These are phyloP conservation scores for Drosophila nasuta DNA, from an alignment of 1,140 invertebrate genomes.

Conservation along the genomic window DNA sequence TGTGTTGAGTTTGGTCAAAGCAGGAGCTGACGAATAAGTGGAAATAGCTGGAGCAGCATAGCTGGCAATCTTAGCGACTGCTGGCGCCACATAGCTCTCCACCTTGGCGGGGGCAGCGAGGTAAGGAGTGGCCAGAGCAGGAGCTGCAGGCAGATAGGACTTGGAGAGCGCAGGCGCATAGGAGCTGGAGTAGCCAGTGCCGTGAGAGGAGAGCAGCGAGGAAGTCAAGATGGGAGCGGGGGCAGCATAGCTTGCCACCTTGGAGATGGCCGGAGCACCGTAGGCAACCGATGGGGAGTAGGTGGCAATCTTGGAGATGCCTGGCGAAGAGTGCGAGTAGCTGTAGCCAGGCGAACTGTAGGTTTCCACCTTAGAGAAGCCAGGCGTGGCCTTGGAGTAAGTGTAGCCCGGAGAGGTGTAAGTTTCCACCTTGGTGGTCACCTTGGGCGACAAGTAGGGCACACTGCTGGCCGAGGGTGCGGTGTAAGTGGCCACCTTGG, in stretches of 20 bases:
- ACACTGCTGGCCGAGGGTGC: constrained; percentile 40
- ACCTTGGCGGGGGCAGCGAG: constrained; percentile 41
- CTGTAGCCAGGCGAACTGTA: constrained; percentile 67
- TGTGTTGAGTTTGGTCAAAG: constrained; percentile 36
- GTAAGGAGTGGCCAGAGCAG: constrained; percentile 32
- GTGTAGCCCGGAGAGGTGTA: constrained; percentile 68
- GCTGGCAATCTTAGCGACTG: constrained; percentile 41
- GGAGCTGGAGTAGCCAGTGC: constrained; percentile 55
- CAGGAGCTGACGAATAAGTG: constrained; percentile 40
- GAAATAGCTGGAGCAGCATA: constrained; percentile 57
- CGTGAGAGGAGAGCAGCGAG: constrained; percentile 55
- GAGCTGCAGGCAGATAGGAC: constrained; percentile 60
- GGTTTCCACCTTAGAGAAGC: constrained; percentile 72
- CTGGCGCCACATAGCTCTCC: constrained; percentile 37
- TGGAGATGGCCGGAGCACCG: constrained; percentile 46
- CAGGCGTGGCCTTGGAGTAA: constrained; percentile 70
- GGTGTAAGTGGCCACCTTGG: constrained; percentile 71
- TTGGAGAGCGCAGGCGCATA: constrained; percentile 69
- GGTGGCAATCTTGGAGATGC: constrained; percentile 59
- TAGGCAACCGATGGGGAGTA: constrained; percentile 68
- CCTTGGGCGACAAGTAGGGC: constrained; percentile 58
- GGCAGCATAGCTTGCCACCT: constrained; percentile 55
- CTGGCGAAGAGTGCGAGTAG: constrained; percentile 44
- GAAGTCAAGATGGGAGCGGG: constrained; percentile 52
- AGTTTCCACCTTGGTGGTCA: constrained; percentile 66